Evolutionary conservation across 2,113 vertebrate genomes (phyloP), one percentile per base, ranked within the genome.

Genomic region (Coreoperca whiteheadi): DNA sequence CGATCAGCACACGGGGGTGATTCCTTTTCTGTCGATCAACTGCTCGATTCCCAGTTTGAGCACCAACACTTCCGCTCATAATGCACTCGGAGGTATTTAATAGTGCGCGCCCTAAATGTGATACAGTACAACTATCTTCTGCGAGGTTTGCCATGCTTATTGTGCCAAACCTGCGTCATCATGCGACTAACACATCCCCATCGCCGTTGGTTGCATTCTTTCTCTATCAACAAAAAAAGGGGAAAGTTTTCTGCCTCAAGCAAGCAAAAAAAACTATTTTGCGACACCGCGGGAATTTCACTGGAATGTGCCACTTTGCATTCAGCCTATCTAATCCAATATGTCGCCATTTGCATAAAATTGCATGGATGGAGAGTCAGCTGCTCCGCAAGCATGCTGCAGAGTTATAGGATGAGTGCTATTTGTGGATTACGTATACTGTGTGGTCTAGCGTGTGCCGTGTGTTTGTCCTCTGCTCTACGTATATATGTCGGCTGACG

Each of bases 401-500:
- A 16, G 53, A 63, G 56, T 56, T n/a, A 14, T 20, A 5, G 81
- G 84, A 54, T 37, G 39, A 57, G 65, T 7, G 41, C 48, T 56
- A 6, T 63, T 71, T 21, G 54, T 53, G 77, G 37, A 50, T 37
- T 66, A 83, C 6, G 30, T 37, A 67, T n/a, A 60, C 65, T 73
- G 64, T 83, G 79, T 56, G 83, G 66, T 73, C 79, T 66, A 18
- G 82, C n/a, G n/a, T n/a, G n/a, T n/a, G n/a, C 28, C 79, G 69
- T 79, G 75, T 48, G 83, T 83, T 39, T 82, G 82, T 92, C 90
- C 78, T 87, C 78, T 83, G 75, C 80, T 80, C 56, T 23, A 71
- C 82, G n/a, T n/a, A 72, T 87, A 56, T 75, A 87, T 74, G 88
- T 73, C 82, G 85, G 88, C 15, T 88, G 89, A 88, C 91, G 87